A percentile compares a stretch with the other conserved stretches of the same genome.
These are phyloP conservation scores for Cosmia pyralina DNA, from an alignment of 2,888 invertebrate species.

Conservation along the genomic window DNA sequence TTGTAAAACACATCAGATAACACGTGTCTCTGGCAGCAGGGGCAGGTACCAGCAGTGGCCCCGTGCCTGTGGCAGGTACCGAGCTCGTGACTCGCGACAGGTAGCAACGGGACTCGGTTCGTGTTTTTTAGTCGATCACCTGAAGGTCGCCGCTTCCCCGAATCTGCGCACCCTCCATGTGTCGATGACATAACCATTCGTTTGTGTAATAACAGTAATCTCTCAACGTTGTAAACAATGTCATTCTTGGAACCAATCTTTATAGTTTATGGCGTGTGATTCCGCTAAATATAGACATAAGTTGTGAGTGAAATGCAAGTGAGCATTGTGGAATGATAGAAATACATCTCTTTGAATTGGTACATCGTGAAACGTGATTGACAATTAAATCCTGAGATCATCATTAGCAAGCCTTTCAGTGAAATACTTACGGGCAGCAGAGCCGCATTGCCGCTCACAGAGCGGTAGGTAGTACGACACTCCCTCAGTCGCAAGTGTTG, in stretches of 20 bases:
- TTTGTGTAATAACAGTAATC: slow-evolving; percentile 66
- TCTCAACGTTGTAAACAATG: slow-evolving; percentile 48
- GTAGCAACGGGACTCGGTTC: slow-evolving; percentile 59
- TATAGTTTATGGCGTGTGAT: slow-evolving; percentile 10
- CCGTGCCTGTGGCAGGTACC: slow-evolving; percentile 46
- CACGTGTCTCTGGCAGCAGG: slow-evolving; percentile 8
- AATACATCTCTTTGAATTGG: background rate
- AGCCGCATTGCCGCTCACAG: background rate
- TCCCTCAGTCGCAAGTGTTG: too few relatives aligned
- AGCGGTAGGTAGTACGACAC: too few relatives aligned
- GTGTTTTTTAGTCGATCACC: slow-evolving; percentile 62
- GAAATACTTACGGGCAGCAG: background rate
- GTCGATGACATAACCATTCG: slow-evolving; percentile 61
- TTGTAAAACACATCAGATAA: slow-evolving; percentile 37
- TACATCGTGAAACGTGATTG: background rate
- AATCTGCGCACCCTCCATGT: slow-evolving; percentile 62
- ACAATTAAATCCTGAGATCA: background rate
- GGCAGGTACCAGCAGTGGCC: slow-evolving; percentile 4
- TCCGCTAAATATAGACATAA: slow-evolving; percentile 10
- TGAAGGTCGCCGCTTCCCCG: slow-evolving; percentile 67
- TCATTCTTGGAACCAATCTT: slow-evolving; percentile 55
- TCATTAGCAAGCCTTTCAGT: background rate
- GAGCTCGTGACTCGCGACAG: slow-evolving; percentile 40
- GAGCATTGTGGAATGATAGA: background rate
- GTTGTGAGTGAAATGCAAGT: background rate